phyloP scores from a whole-genome alignment of 2,888 invertebrate genomes.

The Chrysolina americana region DNA sequence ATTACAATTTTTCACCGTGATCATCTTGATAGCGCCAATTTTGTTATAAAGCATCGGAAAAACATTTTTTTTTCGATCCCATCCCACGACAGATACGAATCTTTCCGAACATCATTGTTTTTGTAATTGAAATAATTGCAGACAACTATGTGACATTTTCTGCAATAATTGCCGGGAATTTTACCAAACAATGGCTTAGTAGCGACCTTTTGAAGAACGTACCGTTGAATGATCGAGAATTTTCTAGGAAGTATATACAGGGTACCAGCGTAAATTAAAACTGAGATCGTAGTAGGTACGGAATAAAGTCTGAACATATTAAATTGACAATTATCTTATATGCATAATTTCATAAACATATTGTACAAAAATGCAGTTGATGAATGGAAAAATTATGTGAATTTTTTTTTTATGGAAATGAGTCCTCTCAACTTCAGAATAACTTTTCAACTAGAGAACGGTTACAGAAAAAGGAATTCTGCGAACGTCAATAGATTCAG shows the following conservation, averaged over 20 bases:
- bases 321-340: too few species aligned
- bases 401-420: too few species aligned
- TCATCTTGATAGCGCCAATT: slow-evolving; percentile 11
- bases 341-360: too few species aligned
- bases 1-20: slow-evolving; percentile 11
- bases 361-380: too few species aligned
- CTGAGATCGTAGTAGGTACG: too few species aligned
- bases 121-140: slow-evolving; percentile 23
- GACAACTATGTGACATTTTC: slow-evolving; percentile 24
- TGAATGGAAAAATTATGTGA: too few species aligned
- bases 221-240: neutral
- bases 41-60: neutral
- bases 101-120: slow-evolving; percentile 11
- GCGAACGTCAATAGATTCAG: too few species aligned
- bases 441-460: too few species aligned
- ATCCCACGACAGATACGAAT: slow-evolving; percentile 27
- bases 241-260: neutral
- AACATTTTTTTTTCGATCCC: neutral
- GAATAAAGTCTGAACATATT: too few species aligned
- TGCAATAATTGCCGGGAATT: slow-evolving; percentile 1
- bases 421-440: too few species aligned
- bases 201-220: neutral
- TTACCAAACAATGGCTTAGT: slow-evolving; percentile 9
- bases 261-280: too few species aligned
- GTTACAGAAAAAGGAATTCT: too few species aligned